Base-by-base conservation (phyloP, 1,140 invertebrate species). In the Trichonephila inaurata region DNA sequence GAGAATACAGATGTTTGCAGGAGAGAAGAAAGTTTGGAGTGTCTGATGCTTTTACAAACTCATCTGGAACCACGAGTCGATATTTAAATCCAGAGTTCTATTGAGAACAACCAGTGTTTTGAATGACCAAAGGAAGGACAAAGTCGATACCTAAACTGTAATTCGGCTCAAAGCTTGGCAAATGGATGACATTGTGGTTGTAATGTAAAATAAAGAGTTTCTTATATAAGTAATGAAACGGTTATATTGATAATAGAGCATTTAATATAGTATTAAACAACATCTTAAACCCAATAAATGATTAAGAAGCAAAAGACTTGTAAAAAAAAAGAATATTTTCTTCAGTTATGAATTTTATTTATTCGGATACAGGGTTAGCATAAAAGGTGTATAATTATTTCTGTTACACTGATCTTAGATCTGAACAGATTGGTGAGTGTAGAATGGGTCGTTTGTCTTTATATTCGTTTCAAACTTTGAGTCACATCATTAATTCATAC, bases 31-130 rank as follows among this genome's bases (percentile, higher is more conserved):
- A 91, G 89, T 81, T 91, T 91, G 89, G 69, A 91, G 89, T 91
- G 89, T 89, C 89, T 91, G 72, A 60, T 91, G n/a, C 72, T 77
- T 81, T 60, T 51, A n/a, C 66, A 91, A 91, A 82, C 90, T 85
- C 90, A 91, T 51, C 77, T 91, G 90, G 90, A 81, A 91, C 90
- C 90, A 91, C 83, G 61, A 85, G 90, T 91, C 40, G 72, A 91
- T 77, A 81, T 10, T 81, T 91, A 28, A 91, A 51, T 81, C 83
- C 44, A 92, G 44, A 28, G 90, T 92, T 92, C 90, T 85, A 28
- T 82, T 24, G 28, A 91, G 51, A 91, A 77, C 89, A 44, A 21
- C 40, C 72, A 85, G 40, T 77, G 81, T 85, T 85, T 85, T 51
- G n/a, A 14, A 60, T 85, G 21, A 51, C 82, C 82, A 60, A 28